Percentiles rank a stretch among this genome's conserved stretches.
Evolutionary conservation across 2,888 invertebrate species (phyloP).

Genomic region (Didymodactylos carnosus): DNA sequence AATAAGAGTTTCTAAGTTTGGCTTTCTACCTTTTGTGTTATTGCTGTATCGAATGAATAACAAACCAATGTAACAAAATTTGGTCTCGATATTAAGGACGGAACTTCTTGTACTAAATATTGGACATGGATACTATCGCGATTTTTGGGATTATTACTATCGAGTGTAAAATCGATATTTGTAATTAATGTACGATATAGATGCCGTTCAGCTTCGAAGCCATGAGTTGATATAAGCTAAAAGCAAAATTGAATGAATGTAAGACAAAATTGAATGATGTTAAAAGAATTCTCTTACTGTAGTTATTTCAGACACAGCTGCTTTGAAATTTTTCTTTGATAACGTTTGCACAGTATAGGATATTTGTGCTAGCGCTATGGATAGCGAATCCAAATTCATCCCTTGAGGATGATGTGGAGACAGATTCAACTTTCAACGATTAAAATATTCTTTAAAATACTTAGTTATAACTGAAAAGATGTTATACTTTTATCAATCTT

Average conservation of each 20-base stretch:
- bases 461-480: too few species aligned
- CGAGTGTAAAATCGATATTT: conserved; percentile 51
- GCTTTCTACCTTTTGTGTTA: conserved; percentile 43
- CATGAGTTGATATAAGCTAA: conserved; percentile 70
- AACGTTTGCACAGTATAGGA: conserved; percentile 84
- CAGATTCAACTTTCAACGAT: too few species aligned
- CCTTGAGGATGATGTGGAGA: too few species aligned
- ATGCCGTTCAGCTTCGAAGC: conserved; percentile 88
- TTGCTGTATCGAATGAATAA: conserved; percentile 52
- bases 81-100: conserved; percentile 58
- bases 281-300: conserved; percentile 43
- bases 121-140: conserved; percentile 42
- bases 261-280: neutral
- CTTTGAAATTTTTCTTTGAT: conserved; percentile 82
- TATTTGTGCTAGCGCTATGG: conserved; percentile 94
- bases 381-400: conserved; percentile 66
- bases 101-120: conserved; percentile 56
- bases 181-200: conserved; percentile 80
- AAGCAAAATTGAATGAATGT: conserved; percentile 15
- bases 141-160: conserved; percentile 25
- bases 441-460: too few species aligned
- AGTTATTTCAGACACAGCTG: conserved; percentile 64
- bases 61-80: conserved; percentile 68
- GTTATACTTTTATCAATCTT: too few species aligned
- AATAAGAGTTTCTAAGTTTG: too few species aligned